Conservation (phyloP, 2,888 invertebrate species). For the Xylocampa areola region DNA sequence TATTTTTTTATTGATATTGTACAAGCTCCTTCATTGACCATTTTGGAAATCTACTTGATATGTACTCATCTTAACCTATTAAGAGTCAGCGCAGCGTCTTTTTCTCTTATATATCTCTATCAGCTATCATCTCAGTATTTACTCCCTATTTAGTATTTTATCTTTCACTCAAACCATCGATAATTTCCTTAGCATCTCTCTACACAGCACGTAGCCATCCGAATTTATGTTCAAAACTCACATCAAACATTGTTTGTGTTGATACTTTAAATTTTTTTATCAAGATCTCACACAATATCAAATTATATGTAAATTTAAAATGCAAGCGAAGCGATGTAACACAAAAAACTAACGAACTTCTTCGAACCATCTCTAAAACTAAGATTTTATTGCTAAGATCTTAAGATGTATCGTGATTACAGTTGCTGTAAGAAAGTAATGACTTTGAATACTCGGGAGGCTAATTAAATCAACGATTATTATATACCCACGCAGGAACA, state of each 20-base stretch:
- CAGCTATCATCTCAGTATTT: no score
- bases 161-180: no score
- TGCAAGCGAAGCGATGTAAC: slow-evolving; percentile 21
- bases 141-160: no score
- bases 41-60: no score
- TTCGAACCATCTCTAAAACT: slow-evolving; percentile 17
- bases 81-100: no score
- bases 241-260: slow-evolving; percentile 4
- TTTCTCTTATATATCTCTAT: no score
- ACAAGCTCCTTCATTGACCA: no score
- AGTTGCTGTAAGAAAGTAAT: slow-evolving; percentile 28
- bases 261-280: slow-evolving; percentile 10
- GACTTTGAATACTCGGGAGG: slow-evolving; percentile 61
- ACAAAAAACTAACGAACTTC: slow-evolving; percentile 20
- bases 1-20: no score
- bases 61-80: no score
- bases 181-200: no score
- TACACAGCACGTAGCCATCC: no score
- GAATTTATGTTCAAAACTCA: no score
- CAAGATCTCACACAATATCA: slow-evolving; percentile 19
- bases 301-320: slow-evolving; percentile 37
- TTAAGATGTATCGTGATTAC: slow-evolving; percentile 21
- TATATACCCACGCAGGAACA: slow-evolving; percentile 60
- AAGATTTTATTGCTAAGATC: slow-evolving; percentile 26
- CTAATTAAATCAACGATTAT: slow-evolving; percentile 67